phyloP scores from a whole-genome alignment of 2,888 invertebrate genomes.

The Dryomyza anilis region DNA sequence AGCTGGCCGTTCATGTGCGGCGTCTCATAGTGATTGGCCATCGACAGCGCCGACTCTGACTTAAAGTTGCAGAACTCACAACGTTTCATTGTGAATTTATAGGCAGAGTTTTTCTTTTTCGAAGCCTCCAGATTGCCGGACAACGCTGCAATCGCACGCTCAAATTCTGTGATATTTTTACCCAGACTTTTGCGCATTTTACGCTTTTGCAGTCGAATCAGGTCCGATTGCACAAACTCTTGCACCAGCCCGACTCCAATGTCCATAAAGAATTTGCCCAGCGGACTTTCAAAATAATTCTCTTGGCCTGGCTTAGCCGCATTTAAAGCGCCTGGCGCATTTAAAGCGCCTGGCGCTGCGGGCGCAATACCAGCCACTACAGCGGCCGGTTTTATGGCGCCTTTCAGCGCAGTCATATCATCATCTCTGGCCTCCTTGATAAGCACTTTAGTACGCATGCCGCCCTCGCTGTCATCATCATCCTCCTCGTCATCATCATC shows the following conservation, averaged over 20 bases:
- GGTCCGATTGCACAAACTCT: constrained; percentile 91
- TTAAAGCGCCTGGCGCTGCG: constrained; percentile 33
- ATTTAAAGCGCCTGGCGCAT: constrained; percentile 41
- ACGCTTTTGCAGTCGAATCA: constrained; percentile 83
- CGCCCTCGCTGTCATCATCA: constrained; percentile 63
- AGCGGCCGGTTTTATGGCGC: constrained; percentile 61
- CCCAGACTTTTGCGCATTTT: constrained; percentile 72
- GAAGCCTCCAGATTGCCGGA: constrained; percentile 84
- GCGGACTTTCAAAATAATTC: constrained; percentile 82
- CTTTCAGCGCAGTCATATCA: constrained; percentile 65
- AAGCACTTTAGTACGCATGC: constrained; percentile 61
- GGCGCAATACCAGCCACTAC: constrained; percentile 46
- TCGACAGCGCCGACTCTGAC: constrained; percentile 80
- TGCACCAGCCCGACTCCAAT: constrained; percentile 90
- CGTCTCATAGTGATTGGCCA: constrained; percentile 87
- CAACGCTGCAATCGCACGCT: constrained; percentile 80
- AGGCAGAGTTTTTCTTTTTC: constrained; percentile 83
- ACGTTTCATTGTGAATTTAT: constrained; percentile 75
- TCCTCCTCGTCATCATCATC: constrained; percentile 62
- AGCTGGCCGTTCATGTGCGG: constrained; percentile 89
- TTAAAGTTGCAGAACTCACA: constrained; percentile 90
- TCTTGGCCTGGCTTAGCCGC: constrained; percentile 64
- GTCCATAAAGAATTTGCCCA: constrained; percentile 90
- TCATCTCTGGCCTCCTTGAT: constrained; percentile 65
- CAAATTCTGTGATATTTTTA: constrained; percentile 66